Evolutionary conservation across 2,888 invertebrate species (phyloP), one percentile per base, ranked within the genome.

Genomic region (Acrobasis suavella): DNA sequence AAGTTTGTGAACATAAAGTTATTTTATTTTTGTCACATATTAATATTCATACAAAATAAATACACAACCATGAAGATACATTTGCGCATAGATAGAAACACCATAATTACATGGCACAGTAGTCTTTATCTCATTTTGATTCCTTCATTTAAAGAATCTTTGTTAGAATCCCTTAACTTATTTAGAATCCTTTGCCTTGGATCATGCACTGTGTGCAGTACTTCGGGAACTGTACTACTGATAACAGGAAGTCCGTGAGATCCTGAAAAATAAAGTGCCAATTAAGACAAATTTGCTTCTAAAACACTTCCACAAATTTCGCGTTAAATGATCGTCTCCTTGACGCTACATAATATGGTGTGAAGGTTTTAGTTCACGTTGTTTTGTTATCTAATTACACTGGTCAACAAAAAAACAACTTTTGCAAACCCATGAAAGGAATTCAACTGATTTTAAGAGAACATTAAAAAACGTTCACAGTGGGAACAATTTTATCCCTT

Each of bases 141-240:
- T 38, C 37, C 15, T 17, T 54, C 14, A 37, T 49, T 50, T 49
- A 14, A 56, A 55, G 60, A 58, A 50, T 39, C 52, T 22, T 22
- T 32, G 2, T 5, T 7, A 32, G 32, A 62, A 58, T 68, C 68
- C 67, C 72, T 72, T 75, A 75, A 69, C 69, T 56, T 67, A 50
- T 42, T 62, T 65, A 64, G n/a, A 93, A 88, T 60, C 93, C 89
- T 77, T 87, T 93, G 73, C 94, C 94, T 60, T 94, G 93, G 90
- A 95, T 83, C 95, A 96, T 96, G 12, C 94, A 94, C 77, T 94
- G 90, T 9, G 95, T 95, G 78, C 96, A 96, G 78, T 94, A 94
- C 76, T 93, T 94, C 7, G 96, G 96, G 74, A 96, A 95, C 80
- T 96, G 96, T 38, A 95, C 80, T 7, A 95, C 95, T 75, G 93